Evolutionary conservation across 2,113 vertebrate genomes (phyloP), one percentile per base, ranked within the genome.

Genomic region (Cryptomyrus ogoouensis): DNA sequence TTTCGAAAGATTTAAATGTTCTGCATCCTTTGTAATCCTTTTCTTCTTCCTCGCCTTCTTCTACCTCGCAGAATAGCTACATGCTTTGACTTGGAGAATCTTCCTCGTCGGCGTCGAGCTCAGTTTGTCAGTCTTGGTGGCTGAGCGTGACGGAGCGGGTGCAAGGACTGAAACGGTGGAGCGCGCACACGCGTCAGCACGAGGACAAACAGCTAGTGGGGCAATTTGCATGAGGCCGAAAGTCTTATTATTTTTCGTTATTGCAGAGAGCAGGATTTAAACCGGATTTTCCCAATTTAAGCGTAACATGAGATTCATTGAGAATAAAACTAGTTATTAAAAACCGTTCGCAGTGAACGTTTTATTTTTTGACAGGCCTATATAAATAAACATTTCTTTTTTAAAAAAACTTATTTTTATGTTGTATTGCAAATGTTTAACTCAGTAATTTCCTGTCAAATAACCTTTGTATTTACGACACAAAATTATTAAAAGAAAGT

Each of bases 131-230:
- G 17, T 89, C 77, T 84, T 62, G 46, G 77, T 77, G 39, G 89
- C 7, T 24, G 83, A 62, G 77, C 50, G 89, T 84, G 80, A 89
- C 58, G 50, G 80, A 52, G 89, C 80, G 35, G 15, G 24, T 2
- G 42, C 2, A 3, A 2, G 49, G 44, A 12, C 52, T 50, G 89
- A 77, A 24, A 39, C 50, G 35, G 80, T 5, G 15, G 35, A n/a
- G 89, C 89, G 74, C 39, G 89, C 80, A 62, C 80, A 83, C 77
- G 77, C 39, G 74, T 83, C 52, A 58, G 80, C 15, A 15, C 70
- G 44, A 53, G 27, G 15, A 24, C 44, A 3, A 56, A 13, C 27
- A 13, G 85, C 49, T 87, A 5, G 50, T 19, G 31, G 10, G 47
- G 49, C 49, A 10, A 21, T n/a, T 21, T 5, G 83, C 44, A 46